Percentiles rank a stretch among this genome's conserved stretches.
Evolutionary conservation across 1,140 invertebrate species (phyloP).

Genomic region (Papilio dardanus): DNA sequence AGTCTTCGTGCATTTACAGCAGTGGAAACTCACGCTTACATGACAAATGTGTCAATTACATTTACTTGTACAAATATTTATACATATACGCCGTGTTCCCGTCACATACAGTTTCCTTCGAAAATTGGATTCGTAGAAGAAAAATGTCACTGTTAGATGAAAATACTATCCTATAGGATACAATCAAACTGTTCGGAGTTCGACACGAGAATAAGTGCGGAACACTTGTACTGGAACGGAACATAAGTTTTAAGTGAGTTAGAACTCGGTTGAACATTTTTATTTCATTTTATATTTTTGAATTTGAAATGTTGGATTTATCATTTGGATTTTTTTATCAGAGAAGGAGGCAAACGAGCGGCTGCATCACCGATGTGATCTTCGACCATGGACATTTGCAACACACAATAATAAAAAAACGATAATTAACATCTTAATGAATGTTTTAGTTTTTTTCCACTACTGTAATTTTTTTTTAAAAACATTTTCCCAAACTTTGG

Average conservation of each 20-base stretch:
- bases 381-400: too few relatives aligned
- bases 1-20: too few relatives aligned
- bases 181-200: not conserved
- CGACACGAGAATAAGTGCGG: not conserved
- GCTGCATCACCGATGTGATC: too few relatives aligned
- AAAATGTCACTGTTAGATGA: not conserved
- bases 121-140: slow-evolving; percentile 2
- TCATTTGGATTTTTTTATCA: too few relatives aligned
- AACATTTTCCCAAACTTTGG: too few relatives aligned
- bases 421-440: too few relatives aligned
- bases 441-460: too few relatives aligned
- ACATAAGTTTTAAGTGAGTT: not conserved
- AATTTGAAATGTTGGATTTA: not conserved
- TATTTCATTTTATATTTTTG: not conserved
- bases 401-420: too few relatives aligned
- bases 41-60: too few relatives aligned
- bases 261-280: not conserved
- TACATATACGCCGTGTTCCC: not conserved
- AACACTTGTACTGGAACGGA: not conserved
- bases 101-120: slow-evolving; percentile 2
- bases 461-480: too few relatives aligned
- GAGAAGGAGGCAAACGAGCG: too few relatives aligned
- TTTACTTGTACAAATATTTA: not conserved
- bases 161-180: not conserved
- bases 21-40: too few relatives aligned